Percentiles rank a stretch among this genome's conserved stretches.
Conservation (phyloP, 2,888 invertebrate species). For the Platerodrilus igneus region DNA sequence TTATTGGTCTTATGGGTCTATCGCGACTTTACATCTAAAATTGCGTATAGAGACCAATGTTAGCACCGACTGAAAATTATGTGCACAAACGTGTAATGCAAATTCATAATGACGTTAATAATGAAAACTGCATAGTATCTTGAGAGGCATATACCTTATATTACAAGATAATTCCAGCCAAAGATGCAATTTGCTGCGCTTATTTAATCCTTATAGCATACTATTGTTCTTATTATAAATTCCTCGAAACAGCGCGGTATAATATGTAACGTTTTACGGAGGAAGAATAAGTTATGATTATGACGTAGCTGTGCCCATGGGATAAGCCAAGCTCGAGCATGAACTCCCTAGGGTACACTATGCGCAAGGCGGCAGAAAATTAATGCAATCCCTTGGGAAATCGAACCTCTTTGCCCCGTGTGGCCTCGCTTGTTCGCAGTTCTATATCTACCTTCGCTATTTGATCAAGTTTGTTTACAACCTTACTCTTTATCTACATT, state of each 20-base stretch:
- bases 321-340: constrained; percentile 41
- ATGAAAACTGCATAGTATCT: too few species aligned
- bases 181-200: too few species aligned
- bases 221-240: too few species aligned
- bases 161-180: too few species aligned
- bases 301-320: constrained; percentile 42
- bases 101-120: too few species aligned
- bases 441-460: constrained; percentile 36
- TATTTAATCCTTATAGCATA: too few species aligned
- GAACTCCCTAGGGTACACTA: constrained; percentile 60
- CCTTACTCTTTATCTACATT: constrained; percentile 22
- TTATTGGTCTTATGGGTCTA: too few species aligned
- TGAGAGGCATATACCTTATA: too few species aligned
- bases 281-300: constrained; percentile 48
- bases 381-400: constrained; percentile 65
- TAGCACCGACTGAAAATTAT: too few species aligned
- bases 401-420: constrained; percentile 54
- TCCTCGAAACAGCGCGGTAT: constrained; percentile 34
- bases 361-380: constrained; percentile 75
- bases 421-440: constrained; percentile 41
- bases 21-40: too few species aligned
- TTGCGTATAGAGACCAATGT: too few species aligned
- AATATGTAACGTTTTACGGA: constrained; percentile 42
- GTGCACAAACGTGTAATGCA: too few species aligned
- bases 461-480: constrained; percentile 37